These are phyloP conservation scores for Aphodius sticticus DNA, from an alignment of 2,888 invertebrate genomes.

Conservation along the genomic window DNA sequence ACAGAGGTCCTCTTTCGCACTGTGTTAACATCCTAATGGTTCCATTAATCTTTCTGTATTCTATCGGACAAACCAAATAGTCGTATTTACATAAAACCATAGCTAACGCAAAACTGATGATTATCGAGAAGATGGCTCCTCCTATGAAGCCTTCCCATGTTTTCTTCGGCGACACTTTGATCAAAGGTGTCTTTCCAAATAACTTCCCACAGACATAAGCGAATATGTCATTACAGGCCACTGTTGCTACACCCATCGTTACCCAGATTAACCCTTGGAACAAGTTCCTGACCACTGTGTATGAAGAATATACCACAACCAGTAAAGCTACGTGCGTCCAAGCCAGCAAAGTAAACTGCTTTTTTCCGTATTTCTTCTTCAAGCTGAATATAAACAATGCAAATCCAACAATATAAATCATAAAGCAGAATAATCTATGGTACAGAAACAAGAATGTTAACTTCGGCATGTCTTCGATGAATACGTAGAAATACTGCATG, in stretches of 20 bases:
- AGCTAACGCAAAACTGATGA: slow-evolving; percentile 88
- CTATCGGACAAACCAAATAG: slow-evolving; percentile 96
- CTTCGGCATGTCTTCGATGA: slow-evolving; percentile 64
- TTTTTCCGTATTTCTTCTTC: slow-evolving; percentile 95
- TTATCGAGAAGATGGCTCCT: slow-evolving; percentile 91
- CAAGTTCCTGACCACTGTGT: slow-evolving; percentile 96
- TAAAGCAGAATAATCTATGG: slow-evolving; percentile 96
- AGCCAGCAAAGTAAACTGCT: slow-evolving; percentile 97
- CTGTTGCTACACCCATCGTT: slow-evolving; percentile 97
- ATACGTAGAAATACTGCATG: slow-evolving; percentile 93
- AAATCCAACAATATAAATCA: slow-evolving; percentile 93
- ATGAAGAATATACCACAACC: slow-evolving; percentile 96
- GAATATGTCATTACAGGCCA: slow-evolving; percentile 99
- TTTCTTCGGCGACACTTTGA: slow-evolving; percentile 98
- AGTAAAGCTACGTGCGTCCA: slow-evolving; percentile 98
- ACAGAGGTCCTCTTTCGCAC: slow-evolving; percentile 90
- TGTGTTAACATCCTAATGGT: slow-evolving; percentile 88
- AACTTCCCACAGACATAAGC: slow-evolving; percentile 99
- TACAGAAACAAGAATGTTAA: slow-evolving; percentile 88
- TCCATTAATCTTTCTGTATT: slow-evolving; percentile 89
- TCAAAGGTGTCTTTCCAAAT: slow-evolving; percentile 97
- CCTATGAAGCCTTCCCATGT: slow-evolving; percentile 99
- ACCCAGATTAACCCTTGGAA: slow-evolving; percentile 95
- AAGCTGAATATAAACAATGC: slow-evolving; percentile 97
- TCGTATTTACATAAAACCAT: slow-evolving; percentile 90